These are phyloP conservation scores for Oophaga pumilio DNA, from an alignment of 2,113 vertebrate species.

Conservation along the genomic window DNA sequence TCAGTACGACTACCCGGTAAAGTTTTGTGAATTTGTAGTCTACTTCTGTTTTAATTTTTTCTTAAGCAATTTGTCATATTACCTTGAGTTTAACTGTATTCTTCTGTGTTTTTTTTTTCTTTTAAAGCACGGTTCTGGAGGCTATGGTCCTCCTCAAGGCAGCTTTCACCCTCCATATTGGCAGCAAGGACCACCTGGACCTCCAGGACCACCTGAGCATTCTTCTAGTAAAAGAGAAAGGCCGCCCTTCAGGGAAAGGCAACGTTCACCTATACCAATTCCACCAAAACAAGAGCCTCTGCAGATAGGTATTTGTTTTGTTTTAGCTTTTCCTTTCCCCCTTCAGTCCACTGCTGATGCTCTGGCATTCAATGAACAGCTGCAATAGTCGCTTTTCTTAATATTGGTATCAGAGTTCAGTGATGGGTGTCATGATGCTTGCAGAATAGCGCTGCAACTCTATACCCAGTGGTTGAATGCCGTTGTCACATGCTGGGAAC, in stretches of 20 bases:
- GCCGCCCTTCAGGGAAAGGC: constrained; percentile 90
- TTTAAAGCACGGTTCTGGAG: constrained; percentile 92
- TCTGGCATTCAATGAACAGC: too few relatives aligned
- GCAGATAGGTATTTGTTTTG: constrained; percentile 81
- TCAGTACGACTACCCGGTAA: constrained; percentile 99
- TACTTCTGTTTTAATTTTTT: background rate
- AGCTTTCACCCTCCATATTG: constrained; percentile 94
- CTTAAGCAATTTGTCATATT: background rate
- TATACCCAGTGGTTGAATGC: too few relatives aligned
- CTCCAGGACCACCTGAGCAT: constrained; percentile 36
- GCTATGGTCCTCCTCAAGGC: constrained; percentile 86
- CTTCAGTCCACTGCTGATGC: too few relatives aligned
- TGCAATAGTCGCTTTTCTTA: too few relatives aligned
- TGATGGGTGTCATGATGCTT: too few relatives aligned
- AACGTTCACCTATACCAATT: constrained; percentile 89
- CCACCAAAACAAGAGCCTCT: constrained; percentile 91
- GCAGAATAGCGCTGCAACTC: too few relatives aligned
- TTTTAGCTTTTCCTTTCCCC: too few relatives aligned
- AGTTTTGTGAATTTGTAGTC: background rate
- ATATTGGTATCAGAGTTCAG: too few relatives aligned
- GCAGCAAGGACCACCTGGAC: constrained; percentile 90
- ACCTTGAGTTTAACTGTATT: background rate
- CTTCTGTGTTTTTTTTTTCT: constrained; percentile 61
- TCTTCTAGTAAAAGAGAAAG: constrained; percentile 91
- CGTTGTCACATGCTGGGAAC: too few relatives aligned